Percentiles rank a stretch among this genome's conserved stretches.
Conservation (phyloP, 2,888 invertebrate genomes). For the Micropterix aruncella region DNA sequence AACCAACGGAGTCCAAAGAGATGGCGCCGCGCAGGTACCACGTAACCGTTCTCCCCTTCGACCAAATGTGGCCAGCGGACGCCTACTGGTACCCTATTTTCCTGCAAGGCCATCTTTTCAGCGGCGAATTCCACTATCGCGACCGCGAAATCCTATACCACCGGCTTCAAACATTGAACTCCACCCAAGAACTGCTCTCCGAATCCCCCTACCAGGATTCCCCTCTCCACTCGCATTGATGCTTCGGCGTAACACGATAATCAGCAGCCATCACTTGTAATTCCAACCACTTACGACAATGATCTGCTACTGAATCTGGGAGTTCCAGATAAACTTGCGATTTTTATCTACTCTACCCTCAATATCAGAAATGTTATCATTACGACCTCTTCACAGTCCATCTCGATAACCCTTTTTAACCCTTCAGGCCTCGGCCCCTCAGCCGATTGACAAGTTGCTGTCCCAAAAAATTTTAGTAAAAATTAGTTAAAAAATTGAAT, state of each 20-base stretch:
- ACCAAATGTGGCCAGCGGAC: slow-evolving; percentile 63
- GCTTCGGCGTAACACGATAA: slow-evolving; percentile 5
- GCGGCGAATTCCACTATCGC: slow-evolving; percentile 44
- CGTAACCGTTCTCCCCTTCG: slow-evolving; percentile 42
- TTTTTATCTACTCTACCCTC: no score
- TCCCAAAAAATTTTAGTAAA: no score
- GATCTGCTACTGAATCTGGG: no score
- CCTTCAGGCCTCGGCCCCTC: no score
- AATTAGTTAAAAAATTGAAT: no score
- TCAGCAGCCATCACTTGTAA: slow-evolving; percentile 5
- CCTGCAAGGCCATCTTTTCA: slow-evolving; percentile 40
- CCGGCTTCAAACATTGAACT: slow-evolving; percentile 22
- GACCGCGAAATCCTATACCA: slow-evolving; percentile 33
- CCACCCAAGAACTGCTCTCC: slow-evolving; percentile 24
- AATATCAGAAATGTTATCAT: no score
- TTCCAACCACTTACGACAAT: no score
- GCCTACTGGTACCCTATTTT: slow-evolving; percentile 50
- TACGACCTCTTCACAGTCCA: no score
- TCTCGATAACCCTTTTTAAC: no score
- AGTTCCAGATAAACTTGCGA: no score
- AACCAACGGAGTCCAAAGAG: slow-evolving; percentile 48
- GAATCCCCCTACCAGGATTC: slow-evolving; percentile 11
- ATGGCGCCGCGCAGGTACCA: slow-evolving; percentile 60
- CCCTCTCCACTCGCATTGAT: slow-evolving; percentile 3
- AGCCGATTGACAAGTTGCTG: no score